These are phyloP conservation scores for Fragum whitleyi DNA, from an alignment of 2,888 invertebrate species.

Conservation along the genomic window DNA sequence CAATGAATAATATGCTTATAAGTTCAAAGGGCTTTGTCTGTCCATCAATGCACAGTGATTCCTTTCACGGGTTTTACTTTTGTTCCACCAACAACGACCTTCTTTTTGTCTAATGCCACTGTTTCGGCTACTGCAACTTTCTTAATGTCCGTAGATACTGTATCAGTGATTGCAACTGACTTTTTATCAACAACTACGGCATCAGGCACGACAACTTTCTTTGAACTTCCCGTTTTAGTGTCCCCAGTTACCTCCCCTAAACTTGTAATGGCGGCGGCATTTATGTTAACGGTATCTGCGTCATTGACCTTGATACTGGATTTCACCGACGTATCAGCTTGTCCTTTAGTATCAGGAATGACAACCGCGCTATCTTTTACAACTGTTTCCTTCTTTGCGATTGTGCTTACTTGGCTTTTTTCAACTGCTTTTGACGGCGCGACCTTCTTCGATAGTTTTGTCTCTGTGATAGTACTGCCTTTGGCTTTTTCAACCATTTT, in stretches of 20 bases:
- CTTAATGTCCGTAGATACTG: too few relatives aligned
- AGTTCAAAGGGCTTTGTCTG: too few relatives aligned
- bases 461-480: background rate
- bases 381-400: background rate
- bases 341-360: background rate
- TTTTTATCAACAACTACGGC: background rate
- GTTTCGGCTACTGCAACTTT: background rate
- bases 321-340: background rate
- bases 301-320: background rate
- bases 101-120: background rate
- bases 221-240: background rate
- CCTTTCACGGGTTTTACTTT: too few relatives aligned
- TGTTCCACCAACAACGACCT: background rate
- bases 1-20: too few relatives aligned
- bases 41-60: too few relatives aligned
- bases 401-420: background rate
- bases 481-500: too few relatives aligned
- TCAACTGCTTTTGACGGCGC: background rate
- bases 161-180: background rate
- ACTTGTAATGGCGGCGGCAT: background rate
- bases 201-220: background rate
- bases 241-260: background rate
- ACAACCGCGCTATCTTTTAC: background rate
- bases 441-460: background rate
- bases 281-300: background rate